phyloP scores from a whole-genome alignment of 2,797 vertebrate genomes.

The Neomorphus geoffroyi region DNA sequence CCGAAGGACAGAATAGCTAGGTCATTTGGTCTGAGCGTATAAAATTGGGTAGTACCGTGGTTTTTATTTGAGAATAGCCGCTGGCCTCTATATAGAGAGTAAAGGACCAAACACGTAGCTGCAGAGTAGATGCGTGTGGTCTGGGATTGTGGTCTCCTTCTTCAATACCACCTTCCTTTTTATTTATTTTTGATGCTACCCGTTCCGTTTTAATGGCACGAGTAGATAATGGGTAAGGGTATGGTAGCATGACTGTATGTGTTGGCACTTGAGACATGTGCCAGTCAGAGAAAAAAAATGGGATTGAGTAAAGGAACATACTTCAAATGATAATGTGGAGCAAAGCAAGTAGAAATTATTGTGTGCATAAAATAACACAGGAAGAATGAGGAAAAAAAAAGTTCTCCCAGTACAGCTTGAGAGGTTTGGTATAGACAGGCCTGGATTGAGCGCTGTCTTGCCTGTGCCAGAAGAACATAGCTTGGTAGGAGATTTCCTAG shows the following conservation, averaged over 20 bases:
- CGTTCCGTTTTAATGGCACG: background rate
- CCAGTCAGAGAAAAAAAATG: too few species aligned
- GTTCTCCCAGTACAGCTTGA: background rate
- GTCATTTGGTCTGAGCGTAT: background rate
- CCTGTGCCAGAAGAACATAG: background rate
- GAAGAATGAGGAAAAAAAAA: background rate
- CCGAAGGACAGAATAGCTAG: background rate
- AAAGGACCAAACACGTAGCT: background rate
- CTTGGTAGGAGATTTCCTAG: background rate
- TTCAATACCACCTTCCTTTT: background rate
- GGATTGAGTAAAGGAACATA: background rate
- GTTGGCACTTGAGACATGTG: background rate
- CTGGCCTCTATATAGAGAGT: background rate
- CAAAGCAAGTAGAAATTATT: background rate
- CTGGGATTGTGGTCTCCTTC: background rate
- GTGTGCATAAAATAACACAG: background rate
- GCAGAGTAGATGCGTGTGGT: background rate
- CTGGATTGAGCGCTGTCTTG: background rate
- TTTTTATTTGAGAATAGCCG: background rate
- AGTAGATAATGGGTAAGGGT: background rate
- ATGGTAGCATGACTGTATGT: background rate
- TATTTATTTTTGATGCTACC: background rate
- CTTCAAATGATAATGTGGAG: background rate
- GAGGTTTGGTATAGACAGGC: background rate
- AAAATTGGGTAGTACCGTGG: background rate